A percentile compares a stretch with the other conserved stretches of the same genome.
Evolutionary conservation across 2,888 invertebrate species (phyloP).

Genomic region (Scotopteryx bipunctaria): DNA sequence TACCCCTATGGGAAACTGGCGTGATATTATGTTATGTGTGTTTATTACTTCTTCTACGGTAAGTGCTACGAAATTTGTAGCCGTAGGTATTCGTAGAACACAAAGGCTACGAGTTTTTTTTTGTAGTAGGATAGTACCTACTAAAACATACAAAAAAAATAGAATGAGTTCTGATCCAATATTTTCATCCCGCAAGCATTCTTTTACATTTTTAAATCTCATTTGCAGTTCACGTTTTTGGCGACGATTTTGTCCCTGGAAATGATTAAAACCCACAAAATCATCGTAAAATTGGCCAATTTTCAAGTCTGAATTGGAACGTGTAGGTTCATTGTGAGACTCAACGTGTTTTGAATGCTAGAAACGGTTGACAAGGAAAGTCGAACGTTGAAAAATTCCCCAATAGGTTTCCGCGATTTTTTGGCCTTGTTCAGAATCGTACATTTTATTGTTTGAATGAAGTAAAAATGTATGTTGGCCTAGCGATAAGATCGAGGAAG

Average conservation of each 20-base stretch:
- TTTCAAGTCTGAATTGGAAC: background rate
- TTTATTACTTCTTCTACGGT: too few relatives aligned
- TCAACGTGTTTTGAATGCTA: background rate
- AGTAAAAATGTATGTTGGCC: background rate
- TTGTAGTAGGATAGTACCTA: too few relatives aligned
- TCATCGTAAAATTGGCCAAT: background rate
- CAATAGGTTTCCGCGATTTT: background rate
- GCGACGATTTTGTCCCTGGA: background rate
- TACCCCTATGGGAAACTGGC: too few relatives aligned
- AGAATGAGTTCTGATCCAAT: slow-evolving; percentile 17
- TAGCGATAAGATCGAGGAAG: too few relatives aligned
- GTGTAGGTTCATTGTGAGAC: background rate
- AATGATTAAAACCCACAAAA: background rate
- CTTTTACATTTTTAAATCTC: too few relatives aligned
- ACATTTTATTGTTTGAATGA: background rate
- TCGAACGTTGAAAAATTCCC: background rate
- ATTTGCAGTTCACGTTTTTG: too few relatives aligned
- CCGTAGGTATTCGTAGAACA: too few relatives aligned
- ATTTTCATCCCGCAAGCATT: too few relatives aligned
- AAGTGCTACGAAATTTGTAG: too few relatives aligned
- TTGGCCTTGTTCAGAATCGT: background rate
- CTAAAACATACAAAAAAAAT: too few relatives aligned
- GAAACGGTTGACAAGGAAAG: background rate
- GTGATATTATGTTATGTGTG: too few relatives aligned
- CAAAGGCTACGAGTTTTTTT: too few relatives aligned